Conservation (phyloP, 2,888 invertebrate genomes). For the Iselma pallidipennis region DNA sequence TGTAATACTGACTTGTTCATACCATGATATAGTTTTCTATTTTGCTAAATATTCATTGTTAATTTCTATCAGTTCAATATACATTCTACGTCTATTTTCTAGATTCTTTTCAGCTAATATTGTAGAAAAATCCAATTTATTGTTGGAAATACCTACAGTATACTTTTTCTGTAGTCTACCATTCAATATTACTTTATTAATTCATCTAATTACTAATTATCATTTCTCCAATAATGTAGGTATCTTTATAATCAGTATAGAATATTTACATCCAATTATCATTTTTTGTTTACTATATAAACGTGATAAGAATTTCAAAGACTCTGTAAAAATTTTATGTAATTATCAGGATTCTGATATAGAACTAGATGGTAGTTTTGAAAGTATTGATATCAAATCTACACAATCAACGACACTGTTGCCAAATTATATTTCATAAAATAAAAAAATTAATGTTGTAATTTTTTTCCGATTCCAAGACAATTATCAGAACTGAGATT, state of each 20-base stretch:
- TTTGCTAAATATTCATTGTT: neutral
- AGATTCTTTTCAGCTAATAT: neutral
- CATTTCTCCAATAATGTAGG: neutral
- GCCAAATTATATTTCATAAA: neutral
- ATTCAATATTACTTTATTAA: neutral
- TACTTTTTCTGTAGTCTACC: neutral
- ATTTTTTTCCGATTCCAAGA: neutral
- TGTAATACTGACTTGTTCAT: neutral
- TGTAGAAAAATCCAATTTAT: neutral
- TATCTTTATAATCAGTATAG: neutral
- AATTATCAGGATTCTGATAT: neutral
- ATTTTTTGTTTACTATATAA: slow-evolving; percentile 5
- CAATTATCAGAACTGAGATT: no score
- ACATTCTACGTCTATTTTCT: neutral
- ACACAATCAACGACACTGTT: neutral
- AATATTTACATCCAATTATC: slow-evolving; percentile 11
- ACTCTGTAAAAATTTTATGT: slow-evolving; percentile 6
- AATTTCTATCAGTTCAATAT: neutral
- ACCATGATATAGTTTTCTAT: neutral
- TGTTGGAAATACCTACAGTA: neutral
- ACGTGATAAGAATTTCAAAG: slow-evolving; percentile 6
- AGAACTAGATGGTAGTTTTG: neutral
- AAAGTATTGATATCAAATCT: neutral
- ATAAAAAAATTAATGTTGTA: neutral
- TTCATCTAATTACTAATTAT: neutral